Percentiles rank a stretch among this genome's conserved stretches.
These are phyloP conservation scores for Eolophus roseicapilla DNA, from an alignment of 2,113 vertebrate genomes.

Conservation along the genomic window DNA sequence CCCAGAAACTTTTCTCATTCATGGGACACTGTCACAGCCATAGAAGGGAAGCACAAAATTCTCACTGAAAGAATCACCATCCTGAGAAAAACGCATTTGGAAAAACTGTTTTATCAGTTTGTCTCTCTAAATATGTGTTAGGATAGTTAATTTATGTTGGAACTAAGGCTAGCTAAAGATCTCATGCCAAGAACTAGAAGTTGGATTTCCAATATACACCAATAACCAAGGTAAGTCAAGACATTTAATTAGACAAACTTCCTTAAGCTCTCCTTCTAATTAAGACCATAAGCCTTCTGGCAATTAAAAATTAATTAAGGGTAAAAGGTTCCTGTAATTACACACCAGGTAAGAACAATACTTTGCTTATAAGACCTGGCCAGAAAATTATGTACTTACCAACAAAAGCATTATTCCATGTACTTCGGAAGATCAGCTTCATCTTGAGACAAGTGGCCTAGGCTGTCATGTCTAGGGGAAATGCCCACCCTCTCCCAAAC, in stretches of 20 bases:
- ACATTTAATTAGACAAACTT: neutral
- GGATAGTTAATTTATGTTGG: neutral
- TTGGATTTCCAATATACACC: neutral
- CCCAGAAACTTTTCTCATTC: neutral
- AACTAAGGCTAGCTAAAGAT: neutral
- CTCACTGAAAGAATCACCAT: neutral
- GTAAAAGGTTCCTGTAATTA: constrained; percentile 14
- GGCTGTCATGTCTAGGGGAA: fast-evolving
- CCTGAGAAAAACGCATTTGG: neutral
- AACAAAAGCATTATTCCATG: neutral
- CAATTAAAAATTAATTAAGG: constrained; percentile 12
- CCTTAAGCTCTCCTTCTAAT: neutral
- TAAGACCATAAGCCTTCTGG: neutral
- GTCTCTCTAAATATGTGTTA: neutral
- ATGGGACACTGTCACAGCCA: neutral
- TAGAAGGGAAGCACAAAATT: neutral
- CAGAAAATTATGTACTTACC: neutral
- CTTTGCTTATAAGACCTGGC: neutral
- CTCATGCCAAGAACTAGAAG: neutral
- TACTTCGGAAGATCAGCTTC: neutral
- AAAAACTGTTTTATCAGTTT: neutral
- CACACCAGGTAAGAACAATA: neutral
- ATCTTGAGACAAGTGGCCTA: neutral
- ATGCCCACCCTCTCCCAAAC: fast-evolving
- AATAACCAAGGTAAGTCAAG: constrained; percentile 8